Base-by-base conservation (phyloP, 2,113 vertebrate species). In the Panurus biarmicus region DNA sequence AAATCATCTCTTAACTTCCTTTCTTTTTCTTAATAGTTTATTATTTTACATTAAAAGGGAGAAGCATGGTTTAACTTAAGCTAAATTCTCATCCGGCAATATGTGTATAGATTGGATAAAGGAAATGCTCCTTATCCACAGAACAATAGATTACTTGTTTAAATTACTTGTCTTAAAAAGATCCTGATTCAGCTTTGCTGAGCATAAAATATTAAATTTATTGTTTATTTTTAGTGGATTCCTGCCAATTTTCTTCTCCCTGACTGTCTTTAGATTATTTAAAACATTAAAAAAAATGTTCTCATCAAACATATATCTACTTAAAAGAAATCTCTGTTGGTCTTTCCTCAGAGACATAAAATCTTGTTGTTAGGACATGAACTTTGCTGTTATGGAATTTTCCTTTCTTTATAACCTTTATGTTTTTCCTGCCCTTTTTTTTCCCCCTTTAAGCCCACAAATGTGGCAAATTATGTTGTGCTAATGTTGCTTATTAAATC, bases 221-320 rank as follows among this genome's bases (percentile, higher is more conserved):
- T 38, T 97, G 77, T 97, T 89, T 98, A 81, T 97, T 97, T 97
- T 95, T 89, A 78, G 65, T 89, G 92, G 94, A 85, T 92, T 95
- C 61, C 95, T 95, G 87, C 94, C 93, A 97, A 42, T 61, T 91
- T 71, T 84, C 20, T 86, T 85, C 69, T 92, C 65, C 31, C 38
- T 78, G 47, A 82, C 84, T 62, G 71, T 87, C 78, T 96, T 78
- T 58, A 79, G 38, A 66, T 97, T 97, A 92, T 79, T 95, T 97
- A 73, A 94, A 97, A 84, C 67, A 77, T 76, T 56, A 47, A 91
- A 95, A 91, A 92, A 96, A 83, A 82, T 58, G n/a, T 71, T 96
- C 87, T 77, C 65, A 91, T 89, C 33, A 90, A 95, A 81, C 38
- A 53, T 96, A 14, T 83, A 65, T 95, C 76, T 97, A 38, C 85